Evolutionary conservation across 1,140 invertebrate genomes (phyloP), one percentile per base, ranked within the genome.

Genomic region (Hypsibius dujardini): DNA sequence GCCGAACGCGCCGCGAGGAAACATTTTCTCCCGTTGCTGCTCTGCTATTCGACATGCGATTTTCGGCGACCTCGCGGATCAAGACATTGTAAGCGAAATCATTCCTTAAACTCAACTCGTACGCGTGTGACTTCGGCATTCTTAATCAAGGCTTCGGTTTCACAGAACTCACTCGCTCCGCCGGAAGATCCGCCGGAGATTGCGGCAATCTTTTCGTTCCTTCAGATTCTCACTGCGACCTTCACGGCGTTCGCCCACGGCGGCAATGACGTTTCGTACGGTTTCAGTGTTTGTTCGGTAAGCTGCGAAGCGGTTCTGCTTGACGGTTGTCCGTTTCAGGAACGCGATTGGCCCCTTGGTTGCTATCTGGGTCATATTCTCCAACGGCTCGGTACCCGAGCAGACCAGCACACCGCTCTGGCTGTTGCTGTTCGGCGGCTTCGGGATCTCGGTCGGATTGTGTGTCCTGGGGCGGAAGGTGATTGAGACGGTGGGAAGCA

Each of bases 301-400:
- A n/a, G n/a, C n/a, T n/a, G n/a, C n/a, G n/a, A n/a, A n/a, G n/a
- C n/a, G n/a, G n/a, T n/a, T n/a, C n/a, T n/a, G n/a, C n/a, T n/a
- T n/a, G n/a, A n/a, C n/a, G n/a, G n/a, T n/a, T n/a, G 59, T 75
- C 28, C 46, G 62, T n/a, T n/a, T n/a, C 50, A 56, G 92, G 78
- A 98, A 98, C 82, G 94, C 95, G 0, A 97, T 98, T 75, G 95
- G 94, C 7, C 95, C 95, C 0, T 81, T 98, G n/a, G 91, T 98
- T 69, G 92, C 90, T 0, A 79, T 98, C 0, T 97, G 92, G 87
- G 82, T 94, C 73, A 88, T 98, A 72, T 85, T 80, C 73, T 72
- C 76, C 40, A 78, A 82, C 69, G 83, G 81, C 3, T 74, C 67
- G n/a, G 79, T 77, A 7, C 50, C 50, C n/a, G 7, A 56, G n/a